Conservation (phyloP, 2,888 invertebrate species). For the Drosophila nr. fundita region DNA sequence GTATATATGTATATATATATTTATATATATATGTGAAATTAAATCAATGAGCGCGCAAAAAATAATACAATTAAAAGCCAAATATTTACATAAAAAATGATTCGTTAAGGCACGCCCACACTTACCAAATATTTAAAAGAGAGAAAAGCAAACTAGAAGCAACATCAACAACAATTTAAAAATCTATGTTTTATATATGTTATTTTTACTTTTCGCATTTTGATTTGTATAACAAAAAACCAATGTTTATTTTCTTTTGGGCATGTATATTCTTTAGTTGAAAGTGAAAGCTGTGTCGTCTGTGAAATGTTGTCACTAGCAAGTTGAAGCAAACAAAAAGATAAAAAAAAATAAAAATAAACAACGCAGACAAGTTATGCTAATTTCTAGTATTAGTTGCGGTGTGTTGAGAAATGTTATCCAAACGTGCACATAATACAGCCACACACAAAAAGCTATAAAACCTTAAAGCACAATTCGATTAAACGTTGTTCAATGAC, state of each 20-base stretch:
- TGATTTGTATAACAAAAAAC: conserved; percentile 26
- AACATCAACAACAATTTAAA: conserved; percentile 24
- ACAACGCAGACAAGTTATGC: conserved; percentile 56
- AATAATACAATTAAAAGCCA: neutral
- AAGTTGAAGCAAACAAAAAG: conserved; percentile 26
- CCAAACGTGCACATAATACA: conserved; percentile 19
- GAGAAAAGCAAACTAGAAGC: neutral
- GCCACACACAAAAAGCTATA: conserved; percentile 13
- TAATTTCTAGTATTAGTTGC: conserved; percentile 37
- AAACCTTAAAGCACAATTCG: conserved; percentile 10
- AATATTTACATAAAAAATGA: conserved; percentile 4
- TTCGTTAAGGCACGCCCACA: conserved; percentile 19
- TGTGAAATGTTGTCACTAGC: conserved; percentile 61
- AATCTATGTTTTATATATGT: conserved; percentile 9
- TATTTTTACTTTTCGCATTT: conserved; percentile 21
- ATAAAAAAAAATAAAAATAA: conserved; percentile 7
- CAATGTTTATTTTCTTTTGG: conserved; percentile 62
- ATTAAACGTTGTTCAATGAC: conserved; percentile 35
- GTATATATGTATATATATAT: neutral
- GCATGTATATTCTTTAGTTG: conserved; percentile 62
- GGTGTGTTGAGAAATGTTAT: conserved; percentile 29
- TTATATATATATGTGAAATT: neutral
- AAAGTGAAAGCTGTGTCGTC: conserved; percentile 70
- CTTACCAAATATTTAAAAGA: conserved; percentile 6
- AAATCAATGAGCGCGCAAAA: conserved; percentile 2